phyloP scores from a whole-genome alignment of 1,140 invertebrate species.

The Drosophila watanabei region DNA sequence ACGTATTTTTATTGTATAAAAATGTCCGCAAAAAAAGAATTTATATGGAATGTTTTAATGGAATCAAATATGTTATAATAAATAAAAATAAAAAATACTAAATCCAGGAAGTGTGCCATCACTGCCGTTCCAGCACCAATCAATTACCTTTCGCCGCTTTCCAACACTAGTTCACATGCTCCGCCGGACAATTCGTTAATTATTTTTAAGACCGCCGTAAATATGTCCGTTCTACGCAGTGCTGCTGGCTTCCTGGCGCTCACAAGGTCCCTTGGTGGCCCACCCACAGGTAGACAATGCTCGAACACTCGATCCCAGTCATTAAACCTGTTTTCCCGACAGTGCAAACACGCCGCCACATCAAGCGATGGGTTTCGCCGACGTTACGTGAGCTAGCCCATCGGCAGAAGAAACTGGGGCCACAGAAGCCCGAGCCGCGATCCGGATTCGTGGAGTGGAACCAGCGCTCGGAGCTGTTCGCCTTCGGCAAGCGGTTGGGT shows the following conservation, averaged over 20 bases:
- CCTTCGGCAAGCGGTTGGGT: conserved; percentile 94
- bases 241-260: conserved; percentile 13
- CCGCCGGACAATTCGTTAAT: conserved; percentile 14
- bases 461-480: conserved; percentile 94
- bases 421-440: conserved; percentile 85
- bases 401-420: conserved; percentile 71
- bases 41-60: neutral
- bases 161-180: conserved; percentile 27
- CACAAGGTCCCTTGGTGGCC: conserved; percentile 15
- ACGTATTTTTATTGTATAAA: neutral
- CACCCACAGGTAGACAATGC: conserved; percentile 33
- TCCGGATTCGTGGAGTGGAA: conserved; percentile 94
- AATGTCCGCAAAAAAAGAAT: neutral
- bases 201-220: conserved; percentile 28
- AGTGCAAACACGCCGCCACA: conserved; percentile 63
- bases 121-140: neutral
- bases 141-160: neutral
- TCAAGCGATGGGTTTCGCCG: conserved; percentile 88
- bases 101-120: neutral
- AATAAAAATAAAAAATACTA: neutral
- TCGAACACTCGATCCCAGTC: conserved; percentile 1
- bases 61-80: neutral
- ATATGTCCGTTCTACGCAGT: conserved; percentile 65
- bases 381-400: conserved; percentile 84
- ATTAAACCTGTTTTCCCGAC: conserved; percentile 21